These are phyloP conservation scores for Seladonia tumulorum DNA, from an alignment of 2,888 invertebrate species.

Conservation along the genomic window DNA sequence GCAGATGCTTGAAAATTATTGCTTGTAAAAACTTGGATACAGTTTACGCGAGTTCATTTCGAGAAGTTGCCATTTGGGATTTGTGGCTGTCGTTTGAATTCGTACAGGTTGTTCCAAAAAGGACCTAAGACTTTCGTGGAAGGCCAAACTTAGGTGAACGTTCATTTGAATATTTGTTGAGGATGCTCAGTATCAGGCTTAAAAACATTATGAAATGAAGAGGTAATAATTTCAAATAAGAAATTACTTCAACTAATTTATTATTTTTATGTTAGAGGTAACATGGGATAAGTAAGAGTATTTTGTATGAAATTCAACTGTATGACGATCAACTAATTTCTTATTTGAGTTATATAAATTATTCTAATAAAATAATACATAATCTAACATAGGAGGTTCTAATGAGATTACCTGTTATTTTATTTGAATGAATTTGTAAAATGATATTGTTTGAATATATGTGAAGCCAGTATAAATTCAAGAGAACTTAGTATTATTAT, in stretches of 20 bases:
- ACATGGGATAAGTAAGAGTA: too few species aligned
- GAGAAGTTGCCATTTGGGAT: background rate
- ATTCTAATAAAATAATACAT: too few species aligned
- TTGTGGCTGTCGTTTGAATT: background rate
- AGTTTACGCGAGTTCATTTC: background rate
- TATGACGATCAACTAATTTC: too few species aligned
- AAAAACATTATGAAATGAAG: background rate
- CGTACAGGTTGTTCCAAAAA: background rate
- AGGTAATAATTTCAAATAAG: background rate
- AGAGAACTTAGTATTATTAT: background rate
- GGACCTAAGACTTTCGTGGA: background rate
- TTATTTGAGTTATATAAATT: too few species aligned
- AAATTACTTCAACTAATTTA: too few species aligned
- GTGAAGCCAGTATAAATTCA: background rate
- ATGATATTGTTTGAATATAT: too few species aligned
- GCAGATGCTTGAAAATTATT: slow-evolving; percentile 17
- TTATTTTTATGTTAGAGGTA: too few species aligned
- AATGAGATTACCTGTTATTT: too few species aligned
- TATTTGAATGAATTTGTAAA: too few species aligned
- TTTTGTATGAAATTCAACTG: too few species aligned
- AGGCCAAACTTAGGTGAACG: background rate
- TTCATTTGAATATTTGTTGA: background rate
- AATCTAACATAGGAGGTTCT: too few species aligned
- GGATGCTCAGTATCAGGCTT: background rate
- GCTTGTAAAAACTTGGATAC: background rate